Evolutionary conservation across 2,797 vertebrate genomes (phyloP), one percentile per base, ranked within the genome.

Genomic region (Mus spretus): DNA sequence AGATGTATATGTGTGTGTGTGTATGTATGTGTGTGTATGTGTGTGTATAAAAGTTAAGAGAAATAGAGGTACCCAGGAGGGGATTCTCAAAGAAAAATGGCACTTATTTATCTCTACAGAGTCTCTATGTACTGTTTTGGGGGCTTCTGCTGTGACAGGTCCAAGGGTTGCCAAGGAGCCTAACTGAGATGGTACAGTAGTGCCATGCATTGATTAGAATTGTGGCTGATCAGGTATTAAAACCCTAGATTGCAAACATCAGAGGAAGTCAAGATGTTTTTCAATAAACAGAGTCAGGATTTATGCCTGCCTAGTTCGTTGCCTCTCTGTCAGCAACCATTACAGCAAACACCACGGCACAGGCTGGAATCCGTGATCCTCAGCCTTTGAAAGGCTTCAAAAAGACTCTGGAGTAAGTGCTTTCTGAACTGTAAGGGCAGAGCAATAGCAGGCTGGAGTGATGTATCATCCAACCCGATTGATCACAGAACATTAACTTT

Each of bases 381-480:
- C 47, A 1, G 67, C 4, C 11, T 37, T 37, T 40, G 50, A 72
- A 28, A 55, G 14, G n/a, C 84, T 40, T 72, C 47, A 55, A 3
- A 26, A 37, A 3, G n/a, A 65, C 61, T 84, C 65, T 72, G 67
- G 37, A 34, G 83, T 50, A 19, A 34, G 50, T 85, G n/a, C 63
- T 81, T 81, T 93, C 50, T 70, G n/a, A 84, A 40, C 84, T 67
- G 57, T 37, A 89, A 85, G 67, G 53, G 34, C 26, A 83, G 70
- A 83, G 44, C 47, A 47, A 19, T 31, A 50, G 26, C 26, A 11
- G 47, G 28, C 63, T 61, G 67, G 50, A 65, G 61, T 59, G 70
- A 67, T 13, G 5, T 15, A 28, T 83, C 90, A 10, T 79, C 84
- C 72, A 50, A 34, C 53, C 70, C 80, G 57, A 70, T 28, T 84